Conservation (phyloP, 2,113 vertebrate genomes). For the Brachionichthys hirsutus region DNA sequence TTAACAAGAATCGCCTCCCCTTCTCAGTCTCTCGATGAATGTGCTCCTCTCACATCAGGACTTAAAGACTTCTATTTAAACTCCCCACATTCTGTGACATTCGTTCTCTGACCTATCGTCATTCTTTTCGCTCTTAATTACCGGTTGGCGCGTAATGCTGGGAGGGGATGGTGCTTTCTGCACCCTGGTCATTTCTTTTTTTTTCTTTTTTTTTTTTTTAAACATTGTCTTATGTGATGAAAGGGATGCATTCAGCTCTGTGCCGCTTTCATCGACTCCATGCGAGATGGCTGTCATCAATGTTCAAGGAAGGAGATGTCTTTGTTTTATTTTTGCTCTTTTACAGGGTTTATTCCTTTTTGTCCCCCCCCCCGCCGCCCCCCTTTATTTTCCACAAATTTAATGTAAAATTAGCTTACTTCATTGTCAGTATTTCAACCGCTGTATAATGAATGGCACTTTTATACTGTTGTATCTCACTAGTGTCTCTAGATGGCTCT, state of each 20-base stretch:
- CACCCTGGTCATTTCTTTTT: slow-evolving; percentile 65
- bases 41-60: slow-evolving; percentile 76
- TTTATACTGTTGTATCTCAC: slow-evolving; percentile 93
- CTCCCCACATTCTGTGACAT: slow-evolving; percentile 84
- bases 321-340: slow-evolving; percentile 81
- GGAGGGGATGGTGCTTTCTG: slow-evolving; percentile 57
- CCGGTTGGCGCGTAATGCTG: slow-evolving; percentile 56
- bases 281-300: slow-evolving; percentile 61
- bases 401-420: slow-evolving; percentile 93
- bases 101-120: slow-evolving; percentile 77
- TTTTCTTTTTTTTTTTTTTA: too few relatives aligned
- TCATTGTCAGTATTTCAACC: slow-evolving; percentile 99
- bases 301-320: slow-evolving; percentile 63
- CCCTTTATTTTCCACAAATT: slow-evolving; percentile 87
- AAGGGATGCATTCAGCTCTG: slow-evolving; percentile 62
- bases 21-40: slow-evolving; percentile 76
- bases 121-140: slow-evolving; percentile 62
- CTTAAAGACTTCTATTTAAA: slow-evolving; percentile 81
- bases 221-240: slow-evolving; percentile 70
- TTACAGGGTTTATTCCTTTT: slow-evolving; percentile 91
- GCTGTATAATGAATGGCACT: slow-evolving; percentile 96
- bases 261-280: slow-evolving; percentile 61
- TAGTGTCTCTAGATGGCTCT: slow-evolving; percentile 87
- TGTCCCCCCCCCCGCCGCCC: too few relatives aligned
- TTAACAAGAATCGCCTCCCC: slow-evolving; percentile 75